Conservation (phyloP, 2,113 vertebrate genomes). For the Laticauda colubrina region DNA sequence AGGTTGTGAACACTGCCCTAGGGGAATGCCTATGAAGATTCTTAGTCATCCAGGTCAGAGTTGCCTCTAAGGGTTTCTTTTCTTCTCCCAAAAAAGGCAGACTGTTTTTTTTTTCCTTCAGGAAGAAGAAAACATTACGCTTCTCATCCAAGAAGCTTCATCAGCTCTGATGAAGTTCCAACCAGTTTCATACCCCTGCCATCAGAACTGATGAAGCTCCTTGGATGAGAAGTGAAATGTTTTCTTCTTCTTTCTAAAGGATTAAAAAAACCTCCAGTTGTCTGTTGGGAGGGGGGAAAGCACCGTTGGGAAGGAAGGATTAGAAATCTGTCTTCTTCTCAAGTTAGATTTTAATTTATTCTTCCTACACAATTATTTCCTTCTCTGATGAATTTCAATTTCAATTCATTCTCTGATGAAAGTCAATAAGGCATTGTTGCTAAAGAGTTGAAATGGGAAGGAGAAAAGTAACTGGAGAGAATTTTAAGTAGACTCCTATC, state of each 20-base stretch:
- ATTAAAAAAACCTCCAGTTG: neutral
- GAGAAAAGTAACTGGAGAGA: neutral
- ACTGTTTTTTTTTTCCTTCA: neutral
- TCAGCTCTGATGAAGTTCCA: neutral
- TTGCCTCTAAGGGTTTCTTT: neutral
- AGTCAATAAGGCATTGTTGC: neutral
- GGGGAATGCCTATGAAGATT: neutral
- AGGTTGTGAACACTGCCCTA: neutral
- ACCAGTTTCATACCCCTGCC: neutral
- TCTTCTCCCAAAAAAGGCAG: neutral
- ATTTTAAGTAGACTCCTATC: neutral
- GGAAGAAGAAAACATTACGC: neutral
- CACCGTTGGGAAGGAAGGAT: neutral
- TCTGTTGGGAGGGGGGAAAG: neutral
- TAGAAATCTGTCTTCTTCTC: neutral
- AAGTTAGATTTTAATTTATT: neutral
- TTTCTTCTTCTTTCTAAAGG: neutral
- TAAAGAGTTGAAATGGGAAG: neutral
- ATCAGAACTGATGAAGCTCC: neutral
- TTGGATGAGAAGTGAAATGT: neutral
- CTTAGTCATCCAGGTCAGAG: neutral
- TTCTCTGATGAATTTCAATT: neutral
- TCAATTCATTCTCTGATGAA: too few species aligned
- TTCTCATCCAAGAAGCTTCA: neutral
- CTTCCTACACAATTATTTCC: neutral